Evolutionary conservation across 2,888 invertebrate species (phyloP).

Genomic region (Hesperia comma): DNA sequence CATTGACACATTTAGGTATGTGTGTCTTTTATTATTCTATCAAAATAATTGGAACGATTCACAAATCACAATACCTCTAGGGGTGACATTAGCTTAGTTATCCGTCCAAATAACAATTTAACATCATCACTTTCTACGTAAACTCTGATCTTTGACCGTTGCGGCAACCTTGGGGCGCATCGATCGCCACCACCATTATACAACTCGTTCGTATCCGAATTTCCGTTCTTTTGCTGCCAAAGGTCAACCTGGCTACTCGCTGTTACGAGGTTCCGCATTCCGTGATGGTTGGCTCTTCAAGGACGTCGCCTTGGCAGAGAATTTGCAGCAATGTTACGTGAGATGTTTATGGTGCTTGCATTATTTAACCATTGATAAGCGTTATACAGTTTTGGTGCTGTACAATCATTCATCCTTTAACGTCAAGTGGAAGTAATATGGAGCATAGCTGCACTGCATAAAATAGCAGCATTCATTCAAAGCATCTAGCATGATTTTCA

Average conservation of each 20-base stretch:
- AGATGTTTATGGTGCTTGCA: not conserved
- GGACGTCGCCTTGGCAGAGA: conserved; percentile 36
- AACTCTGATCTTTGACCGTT: conserved; percentile 11
- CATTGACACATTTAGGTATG: too few relatives aligned
- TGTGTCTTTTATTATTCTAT: too few relatives aligned
- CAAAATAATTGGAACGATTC: too few relatives aligned
- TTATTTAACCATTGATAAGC: not conserved
- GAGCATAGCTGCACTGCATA: too few relatives aligned
- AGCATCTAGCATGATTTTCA: too few relatives aligned
- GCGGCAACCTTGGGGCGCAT: conserved; percentile 45
- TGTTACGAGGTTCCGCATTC: conserved; percentile 25
- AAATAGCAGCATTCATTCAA: too few relatives aligned
- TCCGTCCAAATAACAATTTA: too few relatives aligned
- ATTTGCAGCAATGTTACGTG: conserved; percentile 25
- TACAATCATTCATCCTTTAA: too few relatives aligned
- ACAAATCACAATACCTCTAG: too few relatives aligned
- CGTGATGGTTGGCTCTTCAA: conserved; percentile 21
- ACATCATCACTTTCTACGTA: not conserved
- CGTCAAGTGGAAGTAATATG: too few relatives aligned
- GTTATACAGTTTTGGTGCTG: too few relatives aligned
- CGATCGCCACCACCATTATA: conserved; percentile 46
- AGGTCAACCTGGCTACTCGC: conserved; percentile 36
- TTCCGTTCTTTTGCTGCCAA: conserved; percentile 36
- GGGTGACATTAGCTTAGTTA: too few relatives aligned
- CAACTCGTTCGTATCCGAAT: conserved; percentile 41